Conservation (phyloP, 1,140 invertebrate genomes). For the Papilio polytes region DNA sequence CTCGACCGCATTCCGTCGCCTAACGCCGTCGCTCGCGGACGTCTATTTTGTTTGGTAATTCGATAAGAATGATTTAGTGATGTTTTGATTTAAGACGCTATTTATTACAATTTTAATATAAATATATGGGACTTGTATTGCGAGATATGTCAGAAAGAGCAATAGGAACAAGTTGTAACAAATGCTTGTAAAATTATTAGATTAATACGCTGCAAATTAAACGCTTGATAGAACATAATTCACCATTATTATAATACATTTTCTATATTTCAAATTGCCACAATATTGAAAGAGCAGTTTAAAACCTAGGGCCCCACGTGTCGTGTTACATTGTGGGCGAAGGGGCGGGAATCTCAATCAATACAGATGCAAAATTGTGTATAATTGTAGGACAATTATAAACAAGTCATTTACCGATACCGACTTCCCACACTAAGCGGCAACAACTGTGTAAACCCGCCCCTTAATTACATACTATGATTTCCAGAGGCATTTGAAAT, state of each 20-base stretch:
- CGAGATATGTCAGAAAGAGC: background rate
- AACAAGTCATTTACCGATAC: constrained; percentile 7
- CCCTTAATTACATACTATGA: constrained; percentile 22
- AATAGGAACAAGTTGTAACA: background rate
- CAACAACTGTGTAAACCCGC: constrained; percentile 16
- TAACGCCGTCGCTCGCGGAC: constrained; percentile 48
- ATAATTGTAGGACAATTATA: constrained; percentile 20
- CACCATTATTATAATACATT: too few species aligned
- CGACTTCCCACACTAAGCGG: constrained; percentile 25
- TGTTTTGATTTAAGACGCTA: constrained; percentile 18
- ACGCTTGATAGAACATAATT: too few species aligned
- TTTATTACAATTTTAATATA: background rate
- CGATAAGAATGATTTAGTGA: constrained; percentile 36
- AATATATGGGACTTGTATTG: background rate
- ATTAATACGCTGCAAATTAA: too few species aligned
- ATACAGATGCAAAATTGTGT: background rate
- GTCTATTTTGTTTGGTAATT: constrained; percentile 41
- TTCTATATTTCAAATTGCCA: too few species aligned
- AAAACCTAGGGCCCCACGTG: background rate
- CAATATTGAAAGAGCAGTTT: background rate
- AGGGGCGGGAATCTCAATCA: background rate
- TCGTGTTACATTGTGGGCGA: background rate
- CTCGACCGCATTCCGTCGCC: constrained; percentile 65
- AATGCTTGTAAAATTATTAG: too few species aligned
- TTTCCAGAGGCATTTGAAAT: constrained; percentile 30